phyloP scores from a whole-genome alignment of 2,888 invertebrate genomes.

The Meiosimyza platycephala region DNA sequence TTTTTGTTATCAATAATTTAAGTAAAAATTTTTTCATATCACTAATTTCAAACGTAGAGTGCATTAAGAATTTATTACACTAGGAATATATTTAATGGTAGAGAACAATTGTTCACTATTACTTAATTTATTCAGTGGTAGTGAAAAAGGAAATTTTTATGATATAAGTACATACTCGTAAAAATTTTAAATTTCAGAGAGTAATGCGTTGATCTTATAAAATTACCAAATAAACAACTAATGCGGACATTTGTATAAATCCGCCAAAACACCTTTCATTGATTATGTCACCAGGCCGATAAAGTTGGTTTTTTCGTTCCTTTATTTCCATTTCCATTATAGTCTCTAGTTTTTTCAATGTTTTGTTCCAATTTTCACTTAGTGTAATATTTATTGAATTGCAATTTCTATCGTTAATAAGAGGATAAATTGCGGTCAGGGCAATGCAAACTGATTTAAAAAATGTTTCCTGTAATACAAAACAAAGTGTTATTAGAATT shows the following conservation, averaged over 20 bases:
- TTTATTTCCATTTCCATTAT: conserved; percentile 59
- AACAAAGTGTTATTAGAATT: background rate
- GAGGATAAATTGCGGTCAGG: conserved; percentile 56
- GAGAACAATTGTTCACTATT: too few species aligned
- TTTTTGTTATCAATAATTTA: too few species aligned
- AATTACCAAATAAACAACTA: conserved; percentile 57
- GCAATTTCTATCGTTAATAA: conserved; percentile 51
- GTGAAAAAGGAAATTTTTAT: too few species aligned
- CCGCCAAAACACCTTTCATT: conserved; percentile 49
- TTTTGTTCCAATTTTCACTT: conserved; percentile 53
- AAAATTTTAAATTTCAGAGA: too few species aligned
- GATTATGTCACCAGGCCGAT: conserved; percentile 46
- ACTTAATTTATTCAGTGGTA: too few species aligned
- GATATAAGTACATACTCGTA: too few species aligned
- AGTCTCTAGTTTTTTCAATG: conserved; percentile 54
- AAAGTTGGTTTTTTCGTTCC: conserved; percentile 48
- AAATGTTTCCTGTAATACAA: conserved; percentile 48
- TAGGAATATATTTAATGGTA: too few species aligned
- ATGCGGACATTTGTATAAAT: conserved; percentile 58
- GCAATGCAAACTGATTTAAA: conserved; percentile 54
- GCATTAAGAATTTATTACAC: too few species aligned
- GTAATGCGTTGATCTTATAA: background rate
- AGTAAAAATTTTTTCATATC: too few species aligned
- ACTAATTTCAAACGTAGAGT: too few species aligned
- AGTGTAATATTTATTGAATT: conserved; percentile 51